A percentile compares a stretch with the other conserved stretches of the same genome.
Conservation (phyloP, 2,888 invertebrate genomes). For the Lithophane ornitopus region DNA sequence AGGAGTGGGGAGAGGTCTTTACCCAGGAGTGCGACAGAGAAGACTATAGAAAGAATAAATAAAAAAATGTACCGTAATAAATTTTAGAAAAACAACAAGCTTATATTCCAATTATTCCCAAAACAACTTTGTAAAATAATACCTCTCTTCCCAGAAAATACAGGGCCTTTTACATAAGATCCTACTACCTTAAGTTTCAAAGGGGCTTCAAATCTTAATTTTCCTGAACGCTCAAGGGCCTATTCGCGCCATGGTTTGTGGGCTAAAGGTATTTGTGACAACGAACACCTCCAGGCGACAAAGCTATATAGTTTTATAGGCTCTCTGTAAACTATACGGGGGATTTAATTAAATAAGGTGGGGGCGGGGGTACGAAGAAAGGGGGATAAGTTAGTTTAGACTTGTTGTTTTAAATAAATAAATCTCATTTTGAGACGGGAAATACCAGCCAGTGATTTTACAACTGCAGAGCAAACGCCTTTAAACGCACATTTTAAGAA, state of each 20-base stretch:
- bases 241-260: slow-evolving; percentile 51
- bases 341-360: slow-evolving; percentile 77
- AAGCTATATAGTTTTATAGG: slow-evolving; percentile 68
- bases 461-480: background rate
- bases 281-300: slow-evolving; percentile 50
- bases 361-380: slow-evolving; percentile 40
- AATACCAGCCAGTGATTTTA: background rate
- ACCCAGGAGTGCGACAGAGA: too few relatives aligned
- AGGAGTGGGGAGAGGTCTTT: too few relatives aligned
- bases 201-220: slow-evolving; percentile 59
- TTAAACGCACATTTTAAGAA: background rate
- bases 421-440: background rate
- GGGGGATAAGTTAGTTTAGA: slow-evolving; percentile 16
- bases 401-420: background rate
- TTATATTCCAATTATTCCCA: slow-evolving; percentile 16
- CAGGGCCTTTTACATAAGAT: background rate
- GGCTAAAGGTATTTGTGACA: slow-evolving; percentile 52
- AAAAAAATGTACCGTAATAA: too few relatives aligned
- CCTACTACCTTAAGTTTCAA: slow-evolving; percentile 20
- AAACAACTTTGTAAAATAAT: slow-evolving; percentile 3
- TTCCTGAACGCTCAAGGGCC: slow-evolving; percentile 43
- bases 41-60: too few relatives aligned
- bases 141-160: slow-evolving; percentile 21
- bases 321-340: slow-evolving; percentile 65
- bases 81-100: slow-evolving; percentile 2